Conservation (phyloP, 2,113 vertebrate species). For the Pantherophis guttatus region DNA sequence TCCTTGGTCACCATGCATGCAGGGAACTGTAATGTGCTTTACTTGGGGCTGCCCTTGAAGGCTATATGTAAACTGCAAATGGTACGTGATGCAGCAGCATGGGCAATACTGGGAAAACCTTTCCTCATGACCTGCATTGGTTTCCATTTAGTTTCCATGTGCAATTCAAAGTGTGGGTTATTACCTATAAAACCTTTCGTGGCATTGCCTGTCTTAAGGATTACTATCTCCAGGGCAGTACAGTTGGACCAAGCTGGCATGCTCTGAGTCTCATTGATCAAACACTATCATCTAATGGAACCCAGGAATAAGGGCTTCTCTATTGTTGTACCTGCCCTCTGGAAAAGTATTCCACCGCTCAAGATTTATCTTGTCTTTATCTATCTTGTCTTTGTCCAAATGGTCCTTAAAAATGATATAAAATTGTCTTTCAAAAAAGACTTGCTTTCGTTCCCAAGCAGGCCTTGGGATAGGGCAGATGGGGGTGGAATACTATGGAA, state of each 20-base stretch:
- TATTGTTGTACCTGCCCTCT: not conserved
- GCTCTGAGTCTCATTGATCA: not conserved
- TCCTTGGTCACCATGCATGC: not conserved
- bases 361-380: not conserved
- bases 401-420: not conserved
- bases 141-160: not conserved
- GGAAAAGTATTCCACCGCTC: not conserved
- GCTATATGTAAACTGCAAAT: not conserved
- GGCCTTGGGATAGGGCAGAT: not conserved
- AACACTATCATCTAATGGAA: not conserved
- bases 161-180: not conserved
- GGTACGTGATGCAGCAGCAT: not conserved
- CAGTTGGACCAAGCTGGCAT: not conserved
- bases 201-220: not conserved
- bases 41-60: not conserved
- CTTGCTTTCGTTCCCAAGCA: not conserved
- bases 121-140: not conserved
- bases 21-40: not conserved
- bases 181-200: not conserved
- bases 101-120: not conserved
- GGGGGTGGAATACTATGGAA: not conserved
- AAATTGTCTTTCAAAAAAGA: not conserved
- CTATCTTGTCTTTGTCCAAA: not conserved
- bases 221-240: not conserved
- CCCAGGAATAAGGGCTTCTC: not conserved